A percentile compares a stretch with the other conserved stretches of the same genome.
phyloP scores from a whole-genome alignment of 1,140 invertebrate genomes.

The Drosophila rufa region DNA sequence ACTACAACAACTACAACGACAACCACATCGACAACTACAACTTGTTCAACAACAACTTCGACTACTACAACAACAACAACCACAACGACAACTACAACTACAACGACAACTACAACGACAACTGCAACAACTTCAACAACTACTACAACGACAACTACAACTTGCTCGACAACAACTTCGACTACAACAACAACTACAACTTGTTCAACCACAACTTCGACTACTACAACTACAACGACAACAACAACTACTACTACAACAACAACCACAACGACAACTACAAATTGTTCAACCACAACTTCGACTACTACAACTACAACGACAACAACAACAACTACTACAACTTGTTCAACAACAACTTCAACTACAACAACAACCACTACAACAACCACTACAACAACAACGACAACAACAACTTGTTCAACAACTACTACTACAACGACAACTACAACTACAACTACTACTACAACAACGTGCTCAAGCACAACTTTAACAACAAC shows the following conservation, averaged over 20 bases:
- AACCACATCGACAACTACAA: not conserved
- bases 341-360: constrained; percentile 1
- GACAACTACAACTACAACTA: constrained; percentile 13
- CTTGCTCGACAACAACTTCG: not conserved
- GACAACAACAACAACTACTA: not conserved
- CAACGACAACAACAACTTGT: not conserved
- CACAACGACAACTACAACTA: constrained; percentile 9
- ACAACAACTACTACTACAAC: constrained; percentile 15
- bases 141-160: not conserved
- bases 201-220: not conserved
- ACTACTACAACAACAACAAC: constrained; percentile 7
- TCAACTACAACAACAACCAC: constrained; percentile 14
- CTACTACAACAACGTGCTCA: constrained; percentile 19
- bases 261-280: not conserved
- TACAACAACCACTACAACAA: constrained; percentile 14
- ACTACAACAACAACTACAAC: constrained; percentile 22
- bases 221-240: constrained; percentile 15
- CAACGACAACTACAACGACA: not conserved
- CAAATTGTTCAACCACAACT: not conserved
- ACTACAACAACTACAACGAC: constrained; percentile 8
- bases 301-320: not conserved
- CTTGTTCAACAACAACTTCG: constrained; percentile 5
- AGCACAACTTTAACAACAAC: constrained; percentile 15
- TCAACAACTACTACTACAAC: constrained; percentile 16
- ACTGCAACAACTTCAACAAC: not conserved